Conservation (phyloP, 2,113 vertebrate genomes). For the Spilogale gracilis region DNA sequence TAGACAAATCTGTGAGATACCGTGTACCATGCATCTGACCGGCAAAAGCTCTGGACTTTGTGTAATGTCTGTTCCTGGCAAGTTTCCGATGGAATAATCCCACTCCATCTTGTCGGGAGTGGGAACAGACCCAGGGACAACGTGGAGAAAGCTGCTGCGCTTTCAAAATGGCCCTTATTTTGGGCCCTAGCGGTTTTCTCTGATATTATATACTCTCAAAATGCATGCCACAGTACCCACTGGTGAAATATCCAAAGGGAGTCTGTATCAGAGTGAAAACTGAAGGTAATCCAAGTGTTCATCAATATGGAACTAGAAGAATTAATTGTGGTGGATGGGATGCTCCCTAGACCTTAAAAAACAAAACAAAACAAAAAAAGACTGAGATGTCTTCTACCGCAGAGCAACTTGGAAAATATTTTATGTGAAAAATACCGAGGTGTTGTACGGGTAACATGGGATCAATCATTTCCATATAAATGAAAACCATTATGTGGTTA, state of each 20-base stretch:
- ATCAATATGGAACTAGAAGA: not conserved
- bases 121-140: not conserved
- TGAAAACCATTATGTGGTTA: not conserved
- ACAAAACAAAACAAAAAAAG: not conserved
- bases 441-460: not conserved
- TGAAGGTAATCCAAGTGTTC: not conserved
- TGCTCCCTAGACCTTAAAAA: not conserved
- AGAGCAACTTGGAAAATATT: not conserved
- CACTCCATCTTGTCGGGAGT: not conserved
- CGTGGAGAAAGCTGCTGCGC: not conserved
- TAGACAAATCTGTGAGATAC: not conserved
- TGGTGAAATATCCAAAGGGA: not conserved
- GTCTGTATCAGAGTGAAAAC: not conserved
- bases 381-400: not conserved
- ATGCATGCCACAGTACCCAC: accelerated
- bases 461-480: not conserved
- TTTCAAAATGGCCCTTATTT: not conserved
- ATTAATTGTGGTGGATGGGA: not conserved
- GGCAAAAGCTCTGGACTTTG: not conserved
- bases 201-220: too few species aligned
- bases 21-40: not conserved
- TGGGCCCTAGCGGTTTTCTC: not conserved
- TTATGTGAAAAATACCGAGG: not conserved
- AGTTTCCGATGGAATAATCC: not conserved
- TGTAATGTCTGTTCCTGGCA: not conserved